Conservation (phyloP, 2,797 vertebrate species). For the Pangasius sanitwongsei region DNA sequence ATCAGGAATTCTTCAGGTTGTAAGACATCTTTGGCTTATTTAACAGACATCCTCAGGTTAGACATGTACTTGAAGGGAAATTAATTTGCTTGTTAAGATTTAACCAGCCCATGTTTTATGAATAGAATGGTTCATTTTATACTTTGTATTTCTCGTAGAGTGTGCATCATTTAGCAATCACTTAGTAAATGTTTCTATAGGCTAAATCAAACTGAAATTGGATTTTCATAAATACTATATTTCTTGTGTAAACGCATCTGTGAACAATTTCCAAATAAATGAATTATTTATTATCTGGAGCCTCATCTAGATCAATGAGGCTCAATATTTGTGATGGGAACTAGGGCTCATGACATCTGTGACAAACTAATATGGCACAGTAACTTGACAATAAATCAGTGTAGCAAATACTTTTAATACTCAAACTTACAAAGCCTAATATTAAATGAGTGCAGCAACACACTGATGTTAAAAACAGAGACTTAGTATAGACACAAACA, state of each 20-base stretch:
- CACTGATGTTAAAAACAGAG: background rate
- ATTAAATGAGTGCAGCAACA: background rate
- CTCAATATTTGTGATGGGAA: background rate
- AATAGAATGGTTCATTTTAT: background rate
- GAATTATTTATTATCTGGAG: background rate
- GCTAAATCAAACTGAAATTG: background rate
- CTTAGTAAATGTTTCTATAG: background rate
- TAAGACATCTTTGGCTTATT: background rate
- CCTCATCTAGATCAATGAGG: background rate
- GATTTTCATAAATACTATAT: background rate
- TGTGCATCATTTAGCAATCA: no score
- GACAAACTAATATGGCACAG: background rate
- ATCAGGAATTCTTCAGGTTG: background rate
- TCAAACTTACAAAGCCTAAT: background rate
- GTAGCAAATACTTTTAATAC: background rate
- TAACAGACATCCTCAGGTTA: background rate
- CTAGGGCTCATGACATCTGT: background rate
- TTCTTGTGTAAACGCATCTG: background rate
- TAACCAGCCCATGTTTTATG: background rate
- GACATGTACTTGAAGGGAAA: background rate
- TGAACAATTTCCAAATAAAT: background rate
- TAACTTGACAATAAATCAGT: background rate
- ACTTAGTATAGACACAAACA: background rate
- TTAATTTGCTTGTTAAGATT: background rate
- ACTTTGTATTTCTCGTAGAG: background rate